Percentiles rank a stretch among this genome's conserved stretches.
Conservation (phyloP, 2,113 vertebrate genomes). For the Centrocercus urophasianus region DNA sequence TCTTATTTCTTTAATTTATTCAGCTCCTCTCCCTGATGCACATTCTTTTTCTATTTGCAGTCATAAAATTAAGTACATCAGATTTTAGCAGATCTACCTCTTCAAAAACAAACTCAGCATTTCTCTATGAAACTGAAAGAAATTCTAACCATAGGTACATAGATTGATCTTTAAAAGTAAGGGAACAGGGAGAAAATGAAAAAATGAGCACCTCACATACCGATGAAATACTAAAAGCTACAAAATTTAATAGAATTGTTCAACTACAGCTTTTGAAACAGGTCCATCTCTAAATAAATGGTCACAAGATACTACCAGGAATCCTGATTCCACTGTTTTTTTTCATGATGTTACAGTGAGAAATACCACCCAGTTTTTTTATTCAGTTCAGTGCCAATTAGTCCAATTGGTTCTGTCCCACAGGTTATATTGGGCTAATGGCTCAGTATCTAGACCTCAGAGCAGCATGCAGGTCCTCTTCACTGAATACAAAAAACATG, state of each 20-base stretch:
- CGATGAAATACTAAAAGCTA: neutral
- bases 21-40: neutral
- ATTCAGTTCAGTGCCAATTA: neutral
- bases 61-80: neutral
- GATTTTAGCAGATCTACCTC: neutral
- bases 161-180: neutral
- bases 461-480: neutral
- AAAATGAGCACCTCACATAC: neutral
- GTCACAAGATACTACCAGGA: neutral
- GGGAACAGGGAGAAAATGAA: neutral
- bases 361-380: neutral
- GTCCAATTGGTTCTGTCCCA: neutral
- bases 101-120: neutral
- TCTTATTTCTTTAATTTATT: neutral
- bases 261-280: neutral
- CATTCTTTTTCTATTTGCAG: neutral
- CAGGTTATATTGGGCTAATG: neutral
- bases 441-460: neutral
- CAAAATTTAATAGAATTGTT: neutral
- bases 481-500: neutral
- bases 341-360: neutral
- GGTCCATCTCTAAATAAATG: neutral
- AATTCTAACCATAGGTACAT: neutral
- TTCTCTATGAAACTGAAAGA: neutral
- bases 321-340: neutral